Percentiles rank a stretch among this genome's conserved stretches.
Evolutionary conservation across 2,888 invertebrate species (phyloP).

Genomic region (Lepidochrysops patricia): DNA sequence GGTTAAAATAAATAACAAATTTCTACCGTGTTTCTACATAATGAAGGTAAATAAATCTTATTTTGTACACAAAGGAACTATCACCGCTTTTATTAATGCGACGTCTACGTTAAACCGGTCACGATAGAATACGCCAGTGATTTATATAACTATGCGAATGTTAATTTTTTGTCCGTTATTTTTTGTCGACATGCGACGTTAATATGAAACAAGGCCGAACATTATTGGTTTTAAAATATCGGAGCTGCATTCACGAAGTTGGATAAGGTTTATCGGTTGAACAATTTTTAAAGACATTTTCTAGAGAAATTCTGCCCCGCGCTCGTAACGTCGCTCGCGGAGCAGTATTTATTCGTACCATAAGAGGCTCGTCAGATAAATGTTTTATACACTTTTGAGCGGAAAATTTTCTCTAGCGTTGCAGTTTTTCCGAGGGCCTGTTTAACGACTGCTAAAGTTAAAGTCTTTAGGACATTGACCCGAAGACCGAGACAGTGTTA

Average conservation of each 20-base stretch:
- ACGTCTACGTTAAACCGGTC: background rate
- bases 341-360: background rate
- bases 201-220: constrained; percentile 1
- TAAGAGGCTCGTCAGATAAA: background rate
- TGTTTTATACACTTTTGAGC: background rate
- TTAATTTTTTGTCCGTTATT: background rate
- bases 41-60: background rate
- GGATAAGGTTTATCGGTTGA: background rate
- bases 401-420: background rate
- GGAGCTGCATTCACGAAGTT: background rate
- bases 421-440: background rate
- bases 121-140: background rate
- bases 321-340: background rate
- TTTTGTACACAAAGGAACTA: background rate
- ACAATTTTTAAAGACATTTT: background rate
- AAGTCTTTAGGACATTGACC: constrained; percentile 27
- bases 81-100: background rate
- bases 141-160: constrained; percentile 1
- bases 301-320: background rate
- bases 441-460: background rate
- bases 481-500: constrained; percentile 29
- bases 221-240: background rate
- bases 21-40: background rate
- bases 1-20: background rate
- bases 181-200: constrained; percentile 2